Conservation (phyloP, 2,113 vertebrate genomes). For the Crotalus tigris region DNA sequence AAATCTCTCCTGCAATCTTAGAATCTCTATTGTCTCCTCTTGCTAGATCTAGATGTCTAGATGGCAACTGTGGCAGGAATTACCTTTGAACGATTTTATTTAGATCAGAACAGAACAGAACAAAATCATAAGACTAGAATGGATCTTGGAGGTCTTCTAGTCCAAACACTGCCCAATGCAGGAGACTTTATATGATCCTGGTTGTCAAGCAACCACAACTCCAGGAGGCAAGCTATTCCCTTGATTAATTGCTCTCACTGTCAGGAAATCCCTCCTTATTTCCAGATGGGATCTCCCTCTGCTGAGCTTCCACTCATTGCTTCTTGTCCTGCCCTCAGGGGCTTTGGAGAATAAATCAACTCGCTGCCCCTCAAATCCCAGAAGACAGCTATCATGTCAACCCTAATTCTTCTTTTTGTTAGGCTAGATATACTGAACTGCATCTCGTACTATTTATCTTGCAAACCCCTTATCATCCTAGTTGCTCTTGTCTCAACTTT, state of each 20-base stretch:
- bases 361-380: too few species aligned
- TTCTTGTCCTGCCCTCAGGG: too few species aligned
- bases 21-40: background rate
- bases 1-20: background rate
- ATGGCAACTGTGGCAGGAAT: background rate
- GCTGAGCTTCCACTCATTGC: too few species aligned
- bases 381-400: too few species aligned
- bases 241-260: too few species aligned
- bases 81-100: background rate
- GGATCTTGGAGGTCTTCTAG: background rate
- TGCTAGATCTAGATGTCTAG: background rate
- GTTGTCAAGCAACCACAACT: background rate
- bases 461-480: too few species aligned
- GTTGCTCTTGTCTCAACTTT: too few species aligned
- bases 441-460: too few species aligned
- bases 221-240: background rate
- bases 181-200: background rate
- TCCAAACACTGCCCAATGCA: background rate
- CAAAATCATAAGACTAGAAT: background rate
- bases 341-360: too few species aligned
- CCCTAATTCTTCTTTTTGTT: too few species aligned
- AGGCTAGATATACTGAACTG: too few species aligned
- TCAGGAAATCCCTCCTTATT: background rate
- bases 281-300: background rate
- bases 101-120: background rate